Evolutionary conservation across 92 coral and sea anemone species (phyloP).

Genomic region (Palythoa heliodiscus): DNA sequence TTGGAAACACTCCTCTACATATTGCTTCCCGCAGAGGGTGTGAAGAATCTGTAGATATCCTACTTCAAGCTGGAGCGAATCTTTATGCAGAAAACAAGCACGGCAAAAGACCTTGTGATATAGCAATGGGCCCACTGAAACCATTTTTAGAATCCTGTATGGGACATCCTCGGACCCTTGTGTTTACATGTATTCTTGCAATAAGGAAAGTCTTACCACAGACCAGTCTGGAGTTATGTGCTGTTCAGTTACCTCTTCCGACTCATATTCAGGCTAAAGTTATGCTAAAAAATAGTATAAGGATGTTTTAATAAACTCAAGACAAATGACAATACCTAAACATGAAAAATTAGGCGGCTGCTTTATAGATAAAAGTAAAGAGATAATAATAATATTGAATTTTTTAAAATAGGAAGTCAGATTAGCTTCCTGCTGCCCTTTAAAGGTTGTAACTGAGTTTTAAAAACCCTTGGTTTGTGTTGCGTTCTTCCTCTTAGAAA

Average conservation of each 20-base stretch:
- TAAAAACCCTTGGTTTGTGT: too few species aligned
- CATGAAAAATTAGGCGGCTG: too few species aligned
- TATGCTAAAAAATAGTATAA: constrained; percentile 21
- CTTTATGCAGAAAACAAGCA: constrained; percentile 39
- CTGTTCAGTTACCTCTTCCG: constrained; percentile 27
- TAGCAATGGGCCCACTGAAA: constrained; percentile 41
- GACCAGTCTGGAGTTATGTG: background rate
- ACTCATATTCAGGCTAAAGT: constrained; percentile 29
- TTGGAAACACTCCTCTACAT: constrained; percentile 63
- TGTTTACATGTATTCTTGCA: constrained; percentile 49
- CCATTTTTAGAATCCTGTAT: constrained; percentile 39
- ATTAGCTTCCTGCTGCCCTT: too few species aligned
- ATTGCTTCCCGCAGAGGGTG: constrained; percentile 45
- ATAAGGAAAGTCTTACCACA: constrained; percentile 36
- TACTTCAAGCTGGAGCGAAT: constrained; percentile 63
- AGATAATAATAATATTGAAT: too few species aligned
- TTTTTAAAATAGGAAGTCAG: too few species aligned
- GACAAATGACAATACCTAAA: too few species aligned
- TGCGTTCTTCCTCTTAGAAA: too few species aligned
- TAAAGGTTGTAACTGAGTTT: too few species aligned
- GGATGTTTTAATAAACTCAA: background rate
- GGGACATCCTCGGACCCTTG: constrained; percentile 53
- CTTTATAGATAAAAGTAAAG: too few species aligned
- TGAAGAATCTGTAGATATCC: constrained; percentile 46
- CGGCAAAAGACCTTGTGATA: constrained; percentile 49